Conservation (phyloP, 2,888 invertebrate genomes). For the Coleophora flavipennella region DNA sequence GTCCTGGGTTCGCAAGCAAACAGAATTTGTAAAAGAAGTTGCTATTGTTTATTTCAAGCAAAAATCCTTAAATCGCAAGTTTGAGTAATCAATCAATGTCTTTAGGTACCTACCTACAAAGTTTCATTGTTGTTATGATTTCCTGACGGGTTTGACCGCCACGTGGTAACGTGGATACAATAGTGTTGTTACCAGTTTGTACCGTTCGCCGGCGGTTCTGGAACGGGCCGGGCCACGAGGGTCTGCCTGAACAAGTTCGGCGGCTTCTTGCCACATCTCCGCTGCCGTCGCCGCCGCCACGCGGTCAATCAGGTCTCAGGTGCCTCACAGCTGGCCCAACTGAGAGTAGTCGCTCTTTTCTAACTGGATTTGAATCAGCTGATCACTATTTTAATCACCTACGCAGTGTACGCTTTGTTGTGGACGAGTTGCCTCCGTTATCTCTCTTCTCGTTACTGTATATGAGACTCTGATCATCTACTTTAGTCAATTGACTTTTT, state of each 20-base stretch:
- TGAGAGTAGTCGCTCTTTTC: conserved; percentile 68
- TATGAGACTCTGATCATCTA: no score
- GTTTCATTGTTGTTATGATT: conserved; percentile 24
- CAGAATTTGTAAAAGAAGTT: no score
- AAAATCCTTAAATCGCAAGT: no score
- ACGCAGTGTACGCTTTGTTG: background rate
- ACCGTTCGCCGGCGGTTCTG: conserved; percentile 53
- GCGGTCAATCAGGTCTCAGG: no score
- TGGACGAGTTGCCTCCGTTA: background rate
- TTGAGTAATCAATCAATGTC: no score
- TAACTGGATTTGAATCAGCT: conserved; percentile 69
- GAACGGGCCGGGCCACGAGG: conserved; percentile 38
- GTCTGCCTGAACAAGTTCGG: conserved; percentile 61
- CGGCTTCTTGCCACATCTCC: conserved; percentile 45
- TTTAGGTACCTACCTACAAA: no score
- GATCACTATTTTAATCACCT: conserved; percentile 13
- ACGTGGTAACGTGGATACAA: conserved; percentile 65
- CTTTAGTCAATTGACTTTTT: no score
- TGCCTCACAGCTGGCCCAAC: conserved; percentile 15
- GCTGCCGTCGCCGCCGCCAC: conserved; percentile 5
- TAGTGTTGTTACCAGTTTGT: conserved; percentile 64
- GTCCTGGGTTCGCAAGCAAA: no score
- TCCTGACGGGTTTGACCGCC: conserved; percentile 53
- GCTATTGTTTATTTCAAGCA: no score
- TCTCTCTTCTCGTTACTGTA: conserved; percentile 6